These are phyloP conservation scores for Portevinia maculata DNA, from an alignment of 2,888 invertebrate genomes.

Conservation along the genomic window DNA sequence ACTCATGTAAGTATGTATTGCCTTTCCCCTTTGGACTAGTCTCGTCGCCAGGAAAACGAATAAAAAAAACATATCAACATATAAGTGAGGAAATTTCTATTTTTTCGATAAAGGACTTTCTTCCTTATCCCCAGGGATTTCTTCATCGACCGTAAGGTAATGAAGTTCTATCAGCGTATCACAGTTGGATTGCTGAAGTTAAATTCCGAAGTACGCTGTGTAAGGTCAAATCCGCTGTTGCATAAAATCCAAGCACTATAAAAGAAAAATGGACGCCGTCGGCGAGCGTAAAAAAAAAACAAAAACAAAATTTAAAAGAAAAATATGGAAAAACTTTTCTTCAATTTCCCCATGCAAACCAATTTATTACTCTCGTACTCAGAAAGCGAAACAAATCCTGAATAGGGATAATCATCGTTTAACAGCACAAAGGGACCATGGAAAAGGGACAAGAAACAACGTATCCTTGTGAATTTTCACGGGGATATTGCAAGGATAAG, in stretches of 20 bases:
- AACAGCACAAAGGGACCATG: slow-evolving; percentile 14
- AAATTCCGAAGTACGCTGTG: not conserved
- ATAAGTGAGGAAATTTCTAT: slow-evolving; percentile 13
- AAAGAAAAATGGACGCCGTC: slow-evolving; percentile 21
- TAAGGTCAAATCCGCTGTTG: slow-evolving; percentile 31
- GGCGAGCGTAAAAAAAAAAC: not conserved
- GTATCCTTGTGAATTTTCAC: slow-evolving; percentile 34
- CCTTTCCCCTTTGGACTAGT: too few species aligned
- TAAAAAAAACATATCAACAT: too few species aligned
- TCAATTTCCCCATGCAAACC: slow-evolving; percentile 7
- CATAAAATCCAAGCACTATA: slow-evolving; percentile 38
- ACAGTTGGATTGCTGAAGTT: not conserved
- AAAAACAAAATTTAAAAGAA: not conserved
- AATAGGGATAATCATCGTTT: slow-evolving; percentile 56
- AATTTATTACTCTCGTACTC: not conserved
- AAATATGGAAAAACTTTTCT: slow-evolving; percentile 20
- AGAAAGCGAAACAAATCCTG: slow-evolving; percentile 36
- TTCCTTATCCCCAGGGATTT: slow-evolving; percentile 35
- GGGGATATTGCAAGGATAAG: slow-evolving; percentile 32
- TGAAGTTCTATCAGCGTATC: slow-evolving; percentile 40
- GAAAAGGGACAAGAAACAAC: slow-evolving; percentile 6
- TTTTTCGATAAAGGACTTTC: slow-evolving; percentile 35
- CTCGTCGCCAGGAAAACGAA: too few species aligned
- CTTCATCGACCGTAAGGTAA: slow-evolving; percentile 42
- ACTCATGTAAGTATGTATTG: too few species aligned